Base-by-base conservation (phyloP, 2,113 vertebrate species). In the Colossoma macropomum region DNA sequence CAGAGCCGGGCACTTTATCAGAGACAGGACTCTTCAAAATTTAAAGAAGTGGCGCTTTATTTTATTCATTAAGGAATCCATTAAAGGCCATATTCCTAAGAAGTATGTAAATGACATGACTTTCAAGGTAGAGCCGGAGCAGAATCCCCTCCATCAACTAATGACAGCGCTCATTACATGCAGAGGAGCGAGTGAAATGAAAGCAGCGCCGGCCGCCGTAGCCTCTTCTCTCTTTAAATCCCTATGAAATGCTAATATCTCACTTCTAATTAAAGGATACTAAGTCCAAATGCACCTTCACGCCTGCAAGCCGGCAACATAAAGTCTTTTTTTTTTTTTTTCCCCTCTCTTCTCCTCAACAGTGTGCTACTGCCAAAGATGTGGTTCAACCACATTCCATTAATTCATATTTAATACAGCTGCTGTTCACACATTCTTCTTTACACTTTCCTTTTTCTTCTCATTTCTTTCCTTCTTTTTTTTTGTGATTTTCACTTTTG, bases 131-230 rank as follows among this genome's bases (percentile, higher is more conserved):
- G 95, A 32, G 95, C 94, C 90, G 91, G 95, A 96, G 96, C 96
- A 96, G 75, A 97, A 96, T 97, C 96, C 96, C 96, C 96, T 99
- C 96, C 96, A 97, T 98, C 97, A 98, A 97, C 97, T 99, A 99
- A 99, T 98, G 97, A 98, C 95, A 96, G 95, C 95, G 94, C 98
- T 99, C 98, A 97, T 98, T 99, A 98, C 96, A 95, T 95, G 94
- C 95, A 95, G 95, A 96, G 96, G 96, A 96, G 95, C 95, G 93
- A 95, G 95, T 94, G 19, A 65, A 98, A 99, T 97, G 97, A 98
- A 98, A 96, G 96, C 94, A 92, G 95, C 93, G 95, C 95, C 93
- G 96, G 95, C 95, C 93, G 93, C 95, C 95, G 94, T 95, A 95
- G 96, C 95, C 95, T 95, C 96, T 95, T 96, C 96, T 48, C 95